A percentile compares a stretch with the other conserved stretches of the same genome.
Evolutionary conservation across 2,113 vertebrate species (phyloP).

Genomic region (Seriola dumerili): DNA sequence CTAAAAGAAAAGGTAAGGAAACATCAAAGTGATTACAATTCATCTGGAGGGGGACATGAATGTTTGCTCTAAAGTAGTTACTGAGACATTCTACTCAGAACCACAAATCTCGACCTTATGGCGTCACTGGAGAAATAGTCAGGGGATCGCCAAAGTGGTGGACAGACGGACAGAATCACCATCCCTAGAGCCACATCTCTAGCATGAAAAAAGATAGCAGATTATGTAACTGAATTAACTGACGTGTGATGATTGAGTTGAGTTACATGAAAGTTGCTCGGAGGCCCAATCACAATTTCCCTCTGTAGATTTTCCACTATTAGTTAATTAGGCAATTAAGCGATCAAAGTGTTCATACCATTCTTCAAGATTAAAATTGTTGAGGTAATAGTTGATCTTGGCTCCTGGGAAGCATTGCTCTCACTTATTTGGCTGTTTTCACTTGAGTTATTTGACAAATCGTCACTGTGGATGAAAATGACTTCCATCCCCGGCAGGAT

Average conservation of each 20-base stretch:
- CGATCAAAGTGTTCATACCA: conserved; percentile 68
- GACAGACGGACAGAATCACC: neutral
- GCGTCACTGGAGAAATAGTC: neutral
- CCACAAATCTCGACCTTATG: neutral
- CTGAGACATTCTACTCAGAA: neutral
- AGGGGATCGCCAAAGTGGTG: neutral
- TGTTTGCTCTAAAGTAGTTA: neutral
- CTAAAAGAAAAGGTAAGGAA: neutral
- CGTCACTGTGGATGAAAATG: conserved; percentile 45
- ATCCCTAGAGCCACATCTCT: neutral
- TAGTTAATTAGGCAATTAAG: conserved; percentile 71
- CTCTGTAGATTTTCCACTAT: conserved; percentile 66
- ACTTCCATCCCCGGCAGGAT: conserved; percentile 41
- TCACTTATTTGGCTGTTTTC: conserved; percentile 48
- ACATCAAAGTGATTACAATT: neutral
- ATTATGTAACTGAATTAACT: conserved; percentile 63
- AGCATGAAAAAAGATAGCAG: conserved; percentile 32
- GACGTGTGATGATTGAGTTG: conserved; percentile 57
- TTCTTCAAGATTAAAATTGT: conserved; percentile 52
- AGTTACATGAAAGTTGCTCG: conserved; percentile 39
- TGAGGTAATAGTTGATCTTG: conserved; percentile 77
- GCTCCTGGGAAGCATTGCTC: conserved; percentile 48
- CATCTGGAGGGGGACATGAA: neutral
- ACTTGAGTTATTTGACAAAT: conserved; percentile 57
- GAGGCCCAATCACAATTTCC: conserved; percentile 53